Evolutionary conservation across 2,888 invertebrate species (phyloP).

Genomic region (Pomacea canaliculata): DNA sequence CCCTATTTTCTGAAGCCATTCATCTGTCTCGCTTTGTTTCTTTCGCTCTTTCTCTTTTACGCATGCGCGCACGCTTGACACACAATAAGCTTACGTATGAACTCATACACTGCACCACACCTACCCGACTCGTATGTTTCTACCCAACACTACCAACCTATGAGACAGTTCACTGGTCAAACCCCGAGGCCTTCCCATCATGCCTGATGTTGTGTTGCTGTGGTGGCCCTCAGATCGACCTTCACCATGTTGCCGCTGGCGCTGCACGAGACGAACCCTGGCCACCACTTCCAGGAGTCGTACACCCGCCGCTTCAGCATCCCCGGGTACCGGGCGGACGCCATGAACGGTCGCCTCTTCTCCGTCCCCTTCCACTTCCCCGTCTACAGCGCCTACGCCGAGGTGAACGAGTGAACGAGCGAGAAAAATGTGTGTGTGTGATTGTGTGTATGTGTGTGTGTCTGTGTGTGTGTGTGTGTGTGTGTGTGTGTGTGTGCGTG

Average conservation of each 20-base stretch:
- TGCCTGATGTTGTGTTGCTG: too few species aligned
- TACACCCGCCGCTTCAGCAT: conserved; percentile 36
- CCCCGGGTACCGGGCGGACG: conserved; percentile 34
- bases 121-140: too few species aligned
- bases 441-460: neutral
- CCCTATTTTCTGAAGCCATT: neutral
- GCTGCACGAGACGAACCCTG: conserved; percentile 70
- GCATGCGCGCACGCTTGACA: neutral
- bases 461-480: neutral
- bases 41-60: neutral
- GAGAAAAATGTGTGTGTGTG: neutral
- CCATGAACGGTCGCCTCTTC: conserved; percentile 37
- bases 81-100: neutral
- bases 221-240: conserved; percentile 53
- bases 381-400: conserved; percentile 40
- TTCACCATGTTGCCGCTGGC: conserved; percentile 68
- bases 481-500: neutral
- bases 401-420: conserved; percentile 16
- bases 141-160: too few species aligned
- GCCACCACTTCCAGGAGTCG: conserved; percentile 68
- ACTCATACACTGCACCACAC: too few species aligned
- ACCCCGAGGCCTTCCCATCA: too few species aligned
- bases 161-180: too few species aligned
- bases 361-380: conserved; percentile 42
- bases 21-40: neutral